Base-by-base conservation (phyloP, 2,797 vertebrate genomes). In the Picus viridis region DNA sequence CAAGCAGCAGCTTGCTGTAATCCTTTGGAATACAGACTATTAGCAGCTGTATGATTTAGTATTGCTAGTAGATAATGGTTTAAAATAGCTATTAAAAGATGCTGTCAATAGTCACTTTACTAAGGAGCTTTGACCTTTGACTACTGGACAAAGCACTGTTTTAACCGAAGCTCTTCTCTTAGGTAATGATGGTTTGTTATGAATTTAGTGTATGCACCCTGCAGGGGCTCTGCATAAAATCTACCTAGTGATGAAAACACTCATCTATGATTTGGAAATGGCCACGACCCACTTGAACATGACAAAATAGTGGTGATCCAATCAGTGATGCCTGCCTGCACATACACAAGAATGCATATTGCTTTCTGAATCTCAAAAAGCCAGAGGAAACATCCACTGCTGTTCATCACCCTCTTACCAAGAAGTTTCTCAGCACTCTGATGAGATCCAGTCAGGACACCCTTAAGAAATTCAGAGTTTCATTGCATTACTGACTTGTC, bases 21-120 rank as follows among this genome's bases (percentile, higher is more conserved):
- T 34, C 79, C 90, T 81, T 83, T 91, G 78, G 51, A 90, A 91
- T 32, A 58, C 3, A 83, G n/a, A 53, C 30, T 69, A 22, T 43
- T 47, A 86, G 51, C 62, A 77, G 41, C 11, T 23, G 7, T 6
- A n/a, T 26, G n/a, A 82, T 57, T 73, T 49, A 75, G 68, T 24
- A 32, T 10, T 81, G 61, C 23, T 76, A 88, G 51, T 17, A 88
- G 41, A 61, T 20, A 45, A 64, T 11, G 17, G 61, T 27, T 88
- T 62, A 6, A 84, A 82, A 86, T 16, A 29, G 36, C 68, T 84
- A 71, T 61, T 94, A 86, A 83, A 78, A 58, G 8, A 75, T 5
- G 39, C 2, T 36, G 57, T 45, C 64, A 41, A 57, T 45, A 79
- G 34, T 3, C 16, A 57, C 47, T 85, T 82, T 2, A 24, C 36